Conservation (phyloP, 2,888 invertebrate genomes). For the Terebella lapidaria region DNA sequence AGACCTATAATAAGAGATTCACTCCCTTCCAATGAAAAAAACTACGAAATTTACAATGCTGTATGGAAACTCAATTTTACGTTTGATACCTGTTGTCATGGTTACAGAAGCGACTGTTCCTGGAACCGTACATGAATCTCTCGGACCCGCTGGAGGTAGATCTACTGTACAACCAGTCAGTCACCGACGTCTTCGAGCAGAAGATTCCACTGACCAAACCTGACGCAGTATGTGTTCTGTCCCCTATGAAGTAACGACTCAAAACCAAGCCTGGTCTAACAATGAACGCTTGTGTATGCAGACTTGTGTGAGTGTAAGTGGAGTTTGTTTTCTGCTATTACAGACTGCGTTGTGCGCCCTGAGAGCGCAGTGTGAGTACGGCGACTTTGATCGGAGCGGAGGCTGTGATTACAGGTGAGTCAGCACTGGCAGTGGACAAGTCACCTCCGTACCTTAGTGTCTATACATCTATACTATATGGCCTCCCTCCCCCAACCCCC, state of each 20-base stretch:
- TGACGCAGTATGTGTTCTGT: slow-evolving; percentile 73
- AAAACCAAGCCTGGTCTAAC: too few species aligned
- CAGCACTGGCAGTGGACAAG: background rate
- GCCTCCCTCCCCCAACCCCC: background rate
- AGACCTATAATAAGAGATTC: background rate
- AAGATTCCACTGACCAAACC: slow-evolving; percentile 87
- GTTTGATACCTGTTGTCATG: background rate
- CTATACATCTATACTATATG: background rate
- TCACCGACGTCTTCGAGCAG: slow-evolving; percentile 84
- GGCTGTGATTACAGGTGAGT: slow-evolving; percentile 44
- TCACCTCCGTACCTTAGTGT: background rate
- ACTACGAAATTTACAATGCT: background rate
- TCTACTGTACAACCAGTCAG: slow-evolving; percentile 84
- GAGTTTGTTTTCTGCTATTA: slow-evolving; percentile 23
- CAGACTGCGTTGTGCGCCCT: slow-evolving; percentile 90
- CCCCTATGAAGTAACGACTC: too few species aligned
- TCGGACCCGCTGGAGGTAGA: slow-evolving; percentile 88
- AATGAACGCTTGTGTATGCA: too few species aligned
- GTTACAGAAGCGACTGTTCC: slow-evolving; percentile 69
- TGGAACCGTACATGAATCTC: slow-evolving; percentile 73
- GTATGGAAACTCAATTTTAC: background rate
- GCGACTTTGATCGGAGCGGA: slow-evolving; percentile 62
- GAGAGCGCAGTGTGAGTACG: slow-evolving; percentile 86
- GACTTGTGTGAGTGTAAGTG: background rate
- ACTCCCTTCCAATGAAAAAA: background rate